phyloP scores from a whole-genome alignment of 2,888 invertebrate species.

The Clistopyga incitator region DNA sequence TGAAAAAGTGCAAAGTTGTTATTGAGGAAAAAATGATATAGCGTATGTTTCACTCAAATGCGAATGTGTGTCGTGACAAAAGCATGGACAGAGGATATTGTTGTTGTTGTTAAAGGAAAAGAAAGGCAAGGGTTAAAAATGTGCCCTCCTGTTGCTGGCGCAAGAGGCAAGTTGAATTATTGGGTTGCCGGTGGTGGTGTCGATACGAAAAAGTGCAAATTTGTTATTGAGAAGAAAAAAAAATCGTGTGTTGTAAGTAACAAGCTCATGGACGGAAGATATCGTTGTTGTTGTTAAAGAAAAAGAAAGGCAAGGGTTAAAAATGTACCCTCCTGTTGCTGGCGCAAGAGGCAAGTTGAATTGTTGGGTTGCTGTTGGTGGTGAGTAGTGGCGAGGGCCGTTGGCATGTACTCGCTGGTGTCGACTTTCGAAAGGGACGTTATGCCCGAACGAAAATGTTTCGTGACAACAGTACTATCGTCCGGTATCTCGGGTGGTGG shows the following conservation, averaged over 20 bases:
- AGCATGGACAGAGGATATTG: no score
- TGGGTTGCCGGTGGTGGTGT: conserved; percentile 73
- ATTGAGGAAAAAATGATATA: neutral
- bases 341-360: conserved; percentile 70
- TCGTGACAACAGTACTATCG: conserved; percentile 64
- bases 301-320: neutral
- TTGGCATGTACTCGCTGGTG: conserved; percentile 71
- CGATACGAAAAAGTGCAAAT: no score
- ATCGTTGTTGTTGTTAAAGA: no score
- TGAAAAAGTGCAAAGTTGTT: no score
- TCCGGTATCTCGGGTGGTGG: conserved; percentile 62
- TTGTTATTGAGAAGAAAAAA: neutral
- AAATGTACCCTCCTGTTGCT: conserved; percentile 75
- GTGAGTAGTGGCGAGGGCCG: conserved; percentile 70
- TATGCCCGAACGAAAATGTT: conserved; percentile 37
- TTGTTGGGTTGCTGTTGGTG: conserved; percentile 75
- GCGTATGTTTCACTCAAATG: no score
- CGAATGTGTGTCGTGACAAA: no score
- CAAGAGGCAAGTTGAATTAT: conserved; percentile 70
- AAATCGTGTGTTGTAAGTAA: no score
- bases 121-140: conserved; percentile 27
- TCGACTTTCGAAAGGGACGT: conserved; percentile 12
- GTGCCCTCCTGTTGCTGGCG: conserved; percentile 75
- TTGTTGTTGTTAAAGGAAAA: neutral
- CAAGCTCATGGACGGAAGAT: no score